phyloP scores from a whole-genome alignment of 1,140 invertebrate genomes.

The Helicoverpa armigera region DNA sequence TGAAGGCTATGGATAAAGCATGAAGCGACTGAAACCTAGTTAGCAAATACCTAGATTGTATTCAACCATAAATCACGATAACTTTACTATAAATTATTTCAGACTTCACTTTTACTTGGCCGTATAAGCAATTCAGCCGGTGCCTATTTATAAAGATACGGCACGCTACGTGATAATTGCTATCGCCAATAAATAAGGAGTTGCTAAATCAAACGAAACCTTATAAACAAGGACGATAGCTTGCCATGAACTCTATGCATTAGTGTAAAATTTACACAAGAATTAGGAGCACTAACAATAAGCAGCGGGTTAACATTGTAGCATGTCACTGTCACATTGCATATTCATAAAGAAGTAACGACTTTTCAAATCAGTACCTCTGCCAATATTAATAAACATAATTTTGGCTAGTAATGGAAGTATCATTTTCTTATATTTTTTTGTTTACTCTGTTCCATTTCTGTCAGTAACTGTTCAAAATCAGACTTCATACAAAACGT shows the following conservation, averaged over 20 bases:
- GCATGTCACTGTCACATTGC: conserved; percentile 10
- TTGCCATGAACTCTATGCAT: conserved; percentile 25
- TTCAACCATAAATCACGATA: too few relatives aligned
- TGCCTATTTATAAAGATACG: background rate
- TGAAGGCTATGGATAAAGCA: too few relatives aligned
- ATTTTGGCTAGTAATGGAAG: background rate
- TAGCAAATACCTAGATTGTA: too few relatives aligned
- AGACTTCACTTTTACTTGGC: too few relatives aligned
- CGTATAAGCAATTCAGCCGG: background rate
- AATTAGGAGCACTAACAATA: conserved; percentile 19
- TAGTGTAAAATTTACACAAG: conserved; percentile 21
- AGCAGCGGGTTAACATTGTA: conserved; percentile 6
- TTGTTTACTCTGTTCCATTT: background rate
- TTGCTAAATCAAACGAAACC: conserved; percentile 14
- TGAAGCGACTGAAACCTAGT: too few relatives aligned
- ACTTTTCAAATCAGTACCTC: background rate
- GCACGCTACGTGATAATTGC: conserved; percentile 35
- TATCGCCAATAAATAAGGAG: conserved; percentile 38
- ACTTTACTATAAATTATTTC: too few relatives aligned
- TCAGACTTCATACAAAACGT: background rate
- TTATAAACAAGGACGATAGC: conserved; percentile 25
- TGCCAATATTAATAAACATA: background rate
- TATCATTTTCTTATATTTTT: background rate
- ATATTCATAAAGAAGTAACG: conserved; percentile 10
- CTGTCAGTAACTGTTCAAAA: background rate